These are phyloP conservation scores for Rhinichthys osculus DNA, from an alignment of 2,797 vertebrate species.

Conservation along the genomic window DNA sequence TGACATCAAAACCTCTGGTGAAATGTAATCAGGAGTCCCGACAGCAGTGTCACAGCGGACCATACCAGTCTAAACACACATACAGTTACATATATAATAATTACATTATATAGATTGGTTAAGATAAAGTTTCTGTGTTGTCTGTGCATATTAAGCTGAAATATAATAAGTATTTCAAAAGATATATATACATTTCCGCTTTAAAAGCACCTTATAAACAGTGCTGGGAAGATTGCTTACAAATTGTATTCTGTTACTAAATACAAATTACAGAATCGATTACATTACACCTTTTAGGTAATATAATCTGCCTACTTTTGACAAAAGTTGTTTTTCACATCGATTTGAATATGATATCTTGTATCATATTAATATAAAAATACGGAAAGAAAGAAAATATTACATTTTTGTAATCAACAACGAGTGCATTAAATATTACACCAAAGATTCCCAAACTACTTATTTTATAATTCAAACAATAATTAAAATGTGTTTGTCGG, in stretches of 20 bases:
- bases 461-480: not conserved
- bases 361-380: not conserved
- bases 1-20: slow-evolving; percentile 94
- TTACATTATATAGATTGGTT: slow-evolving; percentile 4
- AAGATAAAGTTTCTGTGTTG: not conserved
- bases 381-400: not conserved
- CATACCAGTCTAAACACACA: slow-evolving; percentile 84
- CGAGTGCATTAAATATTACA: not conserved
- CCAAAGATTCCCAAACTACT: not conserved
- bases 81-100: slow-evolving; percentile 5
- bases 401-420: not conserved
- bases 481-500: not conserved
- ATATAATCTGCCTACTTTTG: not conserved
- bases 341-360: not conserved
- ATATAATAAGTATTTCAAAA: not conserved
- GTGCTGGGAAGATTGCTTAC: not conserved
- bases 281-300: not conserved
- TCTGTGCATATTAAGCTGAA: not conserved
- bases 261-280: not conserved
- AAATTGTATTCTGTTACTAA: not conserved
- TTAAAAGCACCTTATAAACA: not conserved
- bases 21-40: slow-evolving; percentile 98
- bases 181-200: not conserved
- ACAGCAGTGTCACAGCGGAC: slow-evolving; percentile 97
- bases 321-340: not conserved